Evolutionary conservation across 2,797 vertebrate species (phyloP).

Genomic region (Microctenopoma stevenorrisi): DNA sequence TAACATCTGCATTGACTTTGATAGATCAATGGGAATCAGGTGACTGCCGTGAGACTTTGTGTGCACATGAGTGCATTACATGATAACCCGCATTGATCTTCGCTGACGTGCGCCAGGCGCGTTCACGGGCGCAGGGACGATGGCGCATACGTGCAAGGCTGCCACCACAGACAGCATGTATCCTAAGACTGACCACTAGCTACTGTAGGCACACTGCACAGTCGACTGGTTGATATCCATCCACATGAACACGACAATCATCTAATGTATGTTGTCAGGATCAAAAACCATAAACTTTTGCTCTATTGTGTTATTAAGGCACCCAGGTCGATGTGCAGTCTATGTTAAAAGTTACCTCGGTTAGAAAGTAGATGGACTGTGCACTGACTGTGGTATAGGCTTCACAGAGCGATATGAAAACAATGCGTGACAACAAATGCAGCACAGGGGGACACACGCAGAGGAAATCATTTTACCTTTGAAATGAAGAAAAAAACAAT

Average conservation of each 20-base stretch:
- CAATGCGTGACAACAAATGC: constrained; percentile 54
- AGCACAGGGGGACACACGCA: constrained; percentile 38
- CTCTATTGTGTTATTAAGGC: constrained; percentile 15
- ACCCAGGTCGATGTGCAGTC: neutral
- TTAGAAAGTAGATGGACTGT: constrained; percentile 20
- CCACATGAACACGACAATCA: neutral
- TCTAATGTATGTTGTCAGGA: neutral
- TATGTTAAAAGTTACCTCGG: constrained; percentile 43
- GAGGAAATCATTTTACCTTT: constrained; percentile 75
- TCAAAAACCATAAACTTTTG: constrained; percentile 8
- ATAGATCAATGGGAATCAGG: constrained; percentile 41
- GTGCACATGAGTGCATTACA: constrained; percentile 46
- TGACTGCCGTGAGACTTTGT: constrained; percentile 32
- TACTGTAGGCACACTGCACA: constrained; percentile 41
- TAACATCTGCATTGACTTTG: constrained; percentile 52
- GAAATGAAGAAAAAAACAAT: constrained; percentile 74
- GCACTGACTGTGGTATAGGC: neutral
- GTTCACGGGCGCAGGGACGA: constrained; percentile 42
- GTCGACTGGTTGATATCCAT: constrained; percentile 48
- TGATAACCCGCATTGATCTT: constrained; percentile 59
- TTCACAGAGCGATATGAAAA: constrained; percentile 18
- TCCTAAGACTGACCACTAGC: constrained; percentile 52
- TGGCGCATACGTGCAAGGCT: constrained; percentile 69
- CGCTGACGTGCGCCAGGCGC: constrained; percentile 53
- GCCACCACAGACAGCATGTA: constrained; percentile 58